Percentiles rank a stretch among this genome's conserved stretches.
Conservation (phyloP, 2,113 vertebrate species). For the Tor tambroides region DNA sequence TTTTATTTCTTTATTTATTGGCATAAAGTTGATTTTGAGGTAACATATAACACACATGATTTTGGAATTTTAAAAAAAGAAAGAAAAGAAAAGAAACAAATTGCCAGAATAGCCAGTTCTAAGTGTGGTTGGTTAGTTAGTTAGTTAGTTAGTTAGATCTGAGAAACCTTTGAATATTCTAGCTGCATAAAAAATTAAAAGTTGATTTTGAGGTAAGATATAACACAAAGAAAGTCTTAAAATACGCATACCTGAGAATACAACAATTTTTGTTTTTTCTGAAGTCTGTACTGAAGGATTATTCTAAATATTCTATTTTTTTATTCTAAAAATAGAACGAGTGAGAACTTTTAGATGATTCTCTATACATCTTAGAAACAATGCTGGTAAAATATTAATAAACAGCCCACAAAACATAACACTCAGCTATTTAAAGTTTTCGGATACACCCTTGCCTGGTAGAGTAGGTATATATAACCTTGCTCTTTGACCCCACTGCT, state of each 20-base stretch:
- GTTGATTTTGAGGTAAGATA: background rate
- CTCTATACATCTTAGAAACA: conserved; percentile 8
- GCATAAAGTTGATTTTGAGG: too few species aligned
- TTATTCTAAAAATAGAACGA: background rate
- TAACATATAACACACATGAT: too few species aligned
- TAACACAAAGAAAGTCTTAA: too few species aligned
- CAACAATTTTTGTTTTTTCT: background rate
- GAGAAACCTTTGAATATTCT: background rate
- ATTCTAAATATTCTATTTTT: too few species aligned
- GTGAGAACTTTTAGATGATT: background rate
- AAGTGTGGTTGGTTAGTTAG: background rate
- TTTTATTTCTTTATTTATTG: too few species aligned
- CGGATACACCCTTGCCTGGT: conserved; percentile 40
- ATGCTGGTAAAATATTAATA: conserved; percentile 26
- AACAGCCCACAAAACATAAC: conserved; percentile 10
- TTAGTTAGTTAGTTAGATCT: background rate
- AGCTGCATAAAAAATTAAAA: background rate
- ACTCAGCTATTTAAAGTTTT: conserved; percentile 45
- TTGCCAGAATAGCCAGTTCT: too few species aligned
- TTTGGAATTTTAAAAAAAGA: background rate
- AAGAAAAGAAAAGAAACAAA: too few species aligned
- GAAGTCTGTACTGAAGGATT: background rate
- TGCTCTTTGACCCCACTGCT: conserved; percentile 50
- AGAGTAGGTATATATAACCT: conserved; percentile 58
- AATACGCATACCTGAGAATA: background rate